Evolutionary conservation across 1,140 invertebrate genomes (phyloP), one percentile per base, ranked within the genome.

Genomic region (Drosophila repleta): DNA sequence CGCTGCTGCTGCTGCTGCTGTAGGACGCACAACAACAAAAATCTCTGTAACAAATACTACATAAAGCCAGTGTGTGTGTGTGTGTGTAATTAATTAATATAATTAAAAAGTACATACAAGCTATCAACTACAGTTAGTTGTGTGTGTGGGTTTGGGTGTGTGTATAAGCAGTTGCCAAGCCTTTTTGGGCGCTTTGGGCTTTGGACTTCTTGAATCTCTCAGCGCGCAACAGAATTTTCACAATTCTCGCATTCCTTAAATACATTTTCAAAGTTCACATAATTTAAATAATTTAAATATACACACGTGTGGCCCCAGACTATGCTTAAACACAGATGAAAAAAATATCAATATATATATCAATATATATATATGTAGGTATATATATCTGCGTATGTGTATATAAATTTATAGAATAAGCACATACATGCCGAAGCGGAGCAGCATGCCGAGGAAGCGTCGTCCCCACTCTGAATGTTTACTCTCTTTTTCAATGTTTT

Each of bases 81-180:
- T 74, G 39, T 67, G 60, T 76, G 65, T 76, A 52, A 64, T 58
- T 80, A 77, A 78, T 87, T 81, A 78, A 81, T 82, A 87, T 82
- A 87, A 82, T 85, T 85, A 70, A 85, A 85, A 85, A 81, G 39
- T 78, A 87, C 74, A 72, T 78, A 76, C 66, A 87, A 77, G 56
- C 78, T 87, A 78, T 46, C 43, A 79, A 64, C 61, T 79, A 76
- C 64, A 69, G 69, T 69, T 69, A 73, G 45, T 17, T 63, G 35
- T 63, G 17, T 43, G 58, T 58, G 49, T 51, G 64, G 60, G 51
- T 57, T 15, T 52, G 21, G 62, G 58, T 76, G 52, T 66, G 57
- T 39, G 21, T 56, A 15, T 41, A 56, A 64, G 35, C 52, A 51
- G n/a, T 52, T 65, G 45, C 68, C 68, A 57, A 48, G 26, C 43